Percentiles rank a stretch among this genome's conserved stretches.
These are phyloP conservation scores for Mystacornis crossleyi DNA, from an alignment of 2,113 vertebrate species.

Conservation along the genomic window DNA sequence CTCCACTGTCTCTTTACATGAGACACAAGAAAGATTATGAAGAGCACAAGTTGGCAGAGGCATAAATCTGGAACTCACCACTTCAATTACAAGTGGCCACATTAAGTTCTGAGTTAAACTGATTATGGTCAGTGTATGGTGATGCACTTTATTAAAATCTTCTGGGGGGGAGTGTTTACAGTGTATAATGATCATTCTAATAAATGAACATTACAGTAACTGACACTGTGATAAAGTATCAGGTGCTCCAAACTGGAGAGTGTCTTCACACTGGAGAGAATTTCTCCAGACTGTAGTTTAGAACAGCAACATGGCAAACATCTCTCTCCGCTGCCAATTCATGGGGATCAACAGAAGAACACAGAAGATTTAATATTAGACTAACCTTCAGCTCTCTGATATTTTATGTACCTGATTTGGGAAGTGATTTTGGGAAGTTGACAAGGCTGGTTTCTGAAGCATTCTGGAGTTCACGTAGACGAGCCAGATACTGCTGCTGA, in stretches of 20 bases:
- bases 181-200: neutral
- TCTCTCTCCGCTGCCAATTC: neutral
- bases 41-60: neutral
- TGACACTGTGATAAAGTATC: neutral
- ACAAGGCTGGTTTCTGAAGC: conserved; percentile 90
- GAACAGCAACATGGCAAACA: neutral
- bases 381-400: neutral
- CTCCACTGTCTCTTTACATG: neutral
- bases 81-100: neutral
- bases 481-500: conserved; percentile 93
- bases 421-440: conserved; percentile 86
- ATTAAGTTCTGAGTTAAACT: neutral
- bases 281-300: neutral
- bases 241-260: neutral
- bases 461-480: conserved; percentile 90
- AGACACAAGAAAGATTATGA: neutral
- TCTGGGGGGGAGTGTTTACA: neutral
- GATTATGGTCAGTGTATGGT: neutral
- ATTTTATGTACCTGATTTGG: conserved; percentile 76
- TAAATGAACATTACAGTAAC: neutral
- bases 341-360: neutral
- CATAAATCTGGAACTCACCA: neutral
- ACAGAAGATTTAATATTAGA: neutral
- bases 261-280: neutral
- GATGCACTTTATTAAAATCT: neutral